Base-by-base conservation (phyloP, 2,888 invertebrate genomes). In the Nomada lathburiana region DNA sequence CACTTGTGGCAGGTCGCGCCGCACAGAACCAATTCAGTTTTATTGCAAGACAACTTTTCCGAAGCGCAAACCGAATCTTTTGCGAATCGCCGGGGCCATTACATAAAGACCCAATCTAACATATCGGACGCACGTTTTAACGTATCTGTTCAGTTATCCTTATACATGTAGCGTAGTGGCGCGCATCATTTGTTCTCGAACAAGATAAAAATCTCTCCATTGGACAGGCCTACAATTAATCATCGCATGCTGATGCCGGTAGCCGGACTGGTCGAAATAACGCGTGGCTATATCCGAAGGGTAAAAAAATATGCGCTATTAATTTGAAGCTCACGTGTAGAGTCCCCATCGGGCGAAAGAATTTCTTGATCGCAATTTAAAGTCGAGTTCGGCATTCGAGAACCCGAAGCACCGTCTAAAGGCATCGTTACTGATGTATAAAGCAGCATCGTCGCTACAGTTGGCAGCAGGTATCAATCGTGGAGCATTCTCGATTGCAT, bases 361-460 rank as follows among this genome's bases (percentile, higher is more conserved):
- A 44, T 65, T 65, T 64, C 53, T 62, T 18, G 10, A 29, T 29
- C 16, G 44, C 20, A 68, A 23, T 50, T 68, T 47, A 18, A 50
- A 50, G 11, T 44, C 57, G 23, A 16, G 13, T 36, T 67, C 20
- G 11, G 5, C 44, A 42, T 50, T 23, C 4, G n/a, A 52, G n/a
- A 53, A 75, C 50, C 65, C 62, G 55, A 79, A 73, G n/a, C 42
- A 9, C 20, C 60, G 57, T n/a, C 47, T 59, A 52, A 59, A 55
- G 44, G 68, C 53, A 59, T 76, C 73, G 60, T 67, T 60, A 59
- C 55, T 57, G 44, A 64, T 57, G 57, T 74, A 68, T 84, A 77
- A 84, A 84, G 68, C 81, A 44, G 80, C 64, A 55, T 77, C 84
- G 81, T 71, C 85, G 65, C 67, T 81, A 67, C 36, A 50, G 10